Base-by-base conservation (phyloP, 2,797 vertebrate species). In the Catostomus latipinnis region DNA sequence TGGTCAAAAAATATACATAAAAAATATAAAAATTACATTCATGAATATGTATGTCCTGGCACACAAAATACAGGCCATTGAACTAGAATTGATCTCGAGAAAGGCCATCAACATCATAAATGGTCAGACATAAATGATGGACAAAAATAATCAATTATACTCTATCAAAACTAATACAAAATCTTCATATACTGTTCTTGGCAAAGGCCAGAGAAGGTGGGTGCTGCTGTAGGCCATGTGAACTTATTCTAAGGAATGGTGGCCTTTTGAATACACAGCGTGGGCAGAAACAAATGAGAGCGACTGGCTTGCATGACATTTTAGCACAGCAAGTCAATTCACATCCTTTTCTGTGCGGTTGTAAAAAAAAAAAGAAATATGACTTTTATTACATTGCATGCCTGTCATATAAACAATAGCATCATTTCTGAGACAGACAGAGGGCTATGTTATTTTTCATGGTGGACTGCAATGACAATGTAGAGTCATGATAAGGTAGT, bases 231-330 rank as follows among this genome's bases (percentile, higher is more conserved):
- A 84, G 83, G 87, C 82, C 84, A 60, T 8, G 71, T 70, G 60
- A 81, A 84, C 79, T 56, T 74, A 82, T 84, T 87, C 80, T 77
- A 82, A 87, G 87, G 85, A 88, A 89, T 85, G 76, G 78, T 73
- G 84, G 84, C 88, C 87, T 92, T 91, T 93, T 45, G 53, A 61
- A 50, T 72, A 71, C 45, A 49, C 71, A 63, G 66, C 7, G 67
- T 72, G 79, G 71, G 60, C 11, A 60, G 67, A 74, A 65, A 69
- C 45, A 82, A 74, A 58, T 65, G 71, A 83, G 69, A 80, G 45
- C 46, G 85, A 87, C 83, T 56, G 78, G 80, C 75, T 70, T 81
- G 85, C 79, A 85, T 90, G 91, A 91, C 92, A 90, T 93, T 93
- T 88, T 85, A 81, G 53, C 67, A 70, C 84, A 85, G 69, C 74